phyloP scores from a whole-genome alignment of 2,797 vertebrate genomes.

The Pachyuromys duprasi region DNA sequence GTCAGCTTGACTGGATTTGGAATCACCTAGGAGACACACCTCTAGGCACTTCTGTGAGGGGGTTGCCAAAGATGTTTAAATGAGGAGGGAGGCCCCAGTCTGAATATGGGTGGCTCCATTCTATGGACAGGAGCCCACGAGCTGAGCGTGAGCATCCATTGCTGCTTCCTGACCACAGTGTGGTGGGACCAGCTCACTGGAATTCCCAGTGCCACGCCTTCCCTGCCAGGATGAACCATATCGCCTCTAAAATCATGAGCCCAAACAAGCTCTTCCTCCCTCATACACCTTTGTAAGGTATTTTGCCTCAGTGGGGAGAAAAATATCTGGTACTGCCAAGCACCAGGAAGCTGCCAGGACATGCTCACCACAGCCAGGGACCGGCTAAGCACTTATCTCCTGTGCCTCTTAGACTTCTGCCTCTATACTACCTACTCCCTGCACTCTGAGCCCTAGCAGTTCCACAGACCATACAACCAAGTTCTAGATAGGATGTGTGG shows the following conservation, averaged over 20 bases:
- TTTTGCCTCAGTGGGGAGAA: not conserved
- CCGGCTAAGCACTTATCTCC: not conserved
- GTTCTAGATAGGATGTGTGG: not conserved
- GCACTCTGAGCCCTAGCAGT: not conserved
- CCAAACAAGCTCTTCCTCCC: not conserved
- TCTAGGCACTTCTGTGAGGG: not conserved
- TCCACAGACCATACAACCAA: not conserved
- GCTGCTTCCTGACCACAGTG: not conserved
- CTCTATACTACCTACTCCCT: too few species aligned
- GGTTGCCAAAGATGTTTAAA: not conserved
- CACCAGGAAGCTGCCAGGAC: not conserved
- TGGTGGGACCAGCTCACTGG: not conserved
- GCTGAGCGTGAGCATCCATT: too few species aligned
- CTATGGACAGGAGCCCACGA: not conserved
- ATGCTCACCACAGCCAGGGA: fast-evolving
- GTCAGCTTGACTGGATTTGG: not conserved
- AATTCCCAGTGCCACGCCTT: not conserved
- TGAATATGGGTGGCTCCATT: not conserved
- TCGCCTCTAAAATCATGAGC: not conserved
- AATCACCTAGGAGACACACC: not conserved
- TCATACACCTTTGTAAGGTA: not conserved
- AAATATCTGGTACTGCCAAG: not conserved
- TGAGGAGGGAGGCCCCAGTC: not conserved
- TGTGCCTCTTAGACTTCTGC: not conserved
- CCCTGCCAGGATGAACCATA: not conserved